Base-by-base conservation (phyloP, 2,888 invertebrate species). In the Rhagophthalmus giganteus region DNA sequence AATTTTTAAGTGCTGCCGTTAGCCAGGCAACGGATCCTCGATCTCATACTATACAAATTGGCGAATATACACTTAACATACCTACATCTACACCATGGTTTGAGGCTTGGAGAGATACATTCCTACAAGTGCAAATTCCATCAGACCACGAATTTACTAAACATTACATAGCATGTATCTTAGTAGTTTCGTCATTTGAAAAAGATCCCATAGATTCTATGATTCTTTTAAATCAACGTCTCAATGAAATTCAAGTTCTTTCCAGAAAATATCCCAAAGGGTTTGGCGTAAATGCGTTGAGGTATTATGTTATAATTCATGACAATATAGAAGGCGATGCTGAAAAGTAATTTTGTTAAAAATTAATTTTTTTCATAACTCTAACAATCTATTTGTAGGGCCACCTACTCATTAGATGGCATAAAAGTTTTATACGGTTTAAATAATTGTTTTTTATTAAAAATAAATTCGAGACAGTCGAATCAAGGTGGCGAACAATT, bases 141-240 rank as follows among this genome's bases (percentile, higher is more conserved):
- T 88, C 90, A 2, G 97, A 98, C 69, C 97, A 98, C 78, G 99
- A 99, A 76, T 98, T 94, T 69, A 89, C 94, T 0, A 90, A 90
- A 67, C 93, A 94, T 74, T 88, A 89, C 68, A 71, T 93, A 40
- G 88, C 88, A 8, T 93, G 93, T 71, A 82, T 92, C 66, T 81
- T 92, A 63, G 86, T 89, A 8, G 80, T 85, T 11, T 85, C 87
- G 12, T 84, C 87, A 20, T 76, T 79, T 20, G 90, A 90, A 72
- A 81, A 84, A 1, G 85, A 85, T 77, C 89, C 94, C 3, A 74
- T 93, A 51, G 92, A 92, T 59, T 86, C 87, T 57, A 87, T 96
- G 62, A 86, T 87, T 66, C 81, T 84, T 58, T 78, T 96, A 68
- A 85, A 87, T 46, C 88, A 91, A 67, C 86, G 87, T 60, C 82